phyloP scores from a whole-genome alignment of 2,888 invertebrate species.

The Orthosia incerta region DNA sequence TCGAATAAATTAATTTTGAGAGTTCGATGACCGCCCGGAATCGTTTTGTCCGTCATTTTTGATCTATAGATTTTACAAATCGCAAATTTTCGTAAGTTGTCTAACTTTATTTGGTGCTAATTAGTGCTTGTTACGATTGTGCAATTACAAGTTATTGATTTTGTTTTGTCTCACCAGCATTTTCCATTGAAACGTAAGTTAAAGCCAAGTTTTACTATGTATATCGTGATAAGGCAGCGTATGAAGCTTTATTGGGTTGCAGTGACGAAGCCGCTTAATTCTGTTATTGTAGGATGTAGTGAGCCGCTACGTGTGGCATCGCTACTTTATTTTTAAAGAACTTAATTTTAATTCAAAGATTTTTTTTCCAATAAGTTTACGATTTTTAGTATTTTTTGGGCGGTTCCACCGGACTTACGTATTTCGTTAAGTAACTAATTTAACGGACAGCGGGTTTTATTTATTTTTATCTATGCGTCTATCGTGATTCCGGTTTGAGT shows the following conservation, averaged over 20 bases:
- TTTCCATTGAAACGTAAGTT: slow-evolving; percentile 71
- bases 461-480: slow-evolving; percentile 36
- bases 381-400: slow-evolving; percentile 55
- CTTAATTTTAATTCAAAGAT: slow-evolving; percentile 25
- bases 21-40: slow-evolving; percentile 82
- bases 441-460: slow-evolving; percentile 5
- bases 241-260: slow-evolving; percentile 59
- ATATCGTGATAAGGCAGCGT: slow-evolving; percentile 64
- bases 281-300: slow-evolving; percentile 71
- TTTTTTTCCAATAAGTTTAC: slow-evolving; percentile 3
- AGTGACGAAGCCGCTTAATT: slow-evolving; percentile 82
- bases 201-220: slow-evolving; percentile 42
- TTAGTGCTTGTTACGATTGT: slow-evolving; percentile 62
- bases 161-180: slow-evolving; percentile 51
- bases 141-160: slow-evolving; percentile 59
- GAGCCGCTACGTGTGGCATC: slow-evolving; percentile 8
- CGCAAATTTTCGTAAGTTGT: slow-evolving; percentile 66
- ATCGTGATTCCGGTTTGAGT: slow-evolving; percentile 27
- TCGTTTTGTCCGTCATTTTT: slow-evolving; percentile 84
- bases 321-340: slow-evolving; percentile 14
- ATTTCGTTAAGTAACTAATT: slow-evolving; percentile 31
- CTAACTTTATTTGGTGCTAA: slow-evolving; percentile 67
- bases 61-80: slow-evolving; percentile 81
- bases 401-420: slow-evolving; percentile 58
- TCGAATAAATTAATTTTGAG: slow-evolving; percentile 67